These are phyloP conservation scores for Temnothorax curvispinosus DNA, from an alignment of 1,140 invertebrate species.

Conservation along the genomic window DNA sequence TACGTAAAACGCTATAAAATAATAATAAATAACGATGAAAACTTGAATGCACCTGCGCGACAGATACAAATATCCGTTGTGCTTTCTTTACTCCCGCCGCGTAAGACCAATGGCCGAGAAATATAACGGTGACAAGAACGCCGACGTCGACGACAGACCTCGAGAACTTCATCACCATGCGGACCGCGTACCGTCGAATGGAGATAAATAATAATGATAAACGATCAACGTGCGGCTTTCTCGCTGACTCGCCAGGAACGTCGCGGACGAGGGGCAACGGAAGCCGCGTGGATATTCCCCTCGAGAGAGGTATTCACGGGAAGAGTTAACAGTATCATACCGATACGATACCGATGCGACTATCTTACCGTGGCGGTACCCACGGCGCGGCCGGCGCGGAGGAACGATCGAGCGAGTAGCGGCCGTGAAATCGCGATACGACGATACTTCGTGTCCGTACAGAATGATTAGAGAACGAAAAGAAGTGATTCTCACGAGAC, in stretches of 20 bases:
- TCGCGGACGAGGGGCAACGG: constrained; percentile 49
- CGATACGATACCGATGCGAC: constrained; percentile 61
- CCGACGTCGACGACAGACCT: not conserved
- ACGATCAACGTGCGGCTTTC: constrained; percentile 38
- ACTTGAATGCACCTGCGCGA: not conserved
- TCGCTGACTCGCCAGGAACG: not conserved
- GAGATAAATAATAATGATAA: constrained; percentile 21
- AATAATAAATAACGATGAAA: not conserved
- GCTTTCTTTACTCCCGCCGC: not conserved
- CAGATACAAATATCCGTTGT: not conserved
- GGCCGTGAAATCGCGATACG: constrained; percentile 71
- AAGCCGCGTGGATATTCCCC: constrained; percentile 61
- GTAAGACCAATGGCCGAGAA: not conserved
- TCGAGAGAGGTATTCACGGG: constrained; percentile 38
- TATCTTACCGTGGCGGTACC: constrained; percentile 57
- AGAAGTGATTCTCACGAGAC: constrained; percentile 58
- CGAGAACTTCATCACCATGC: not conserved
- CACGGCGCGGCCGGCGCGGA: constrained; percentile 61
- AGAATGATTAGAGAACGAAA: constrained; percentile 66
- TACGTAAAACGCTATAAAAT: not conserved
- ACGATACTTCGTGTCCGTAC: constrained; percentile 65
- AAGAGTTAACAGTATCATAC: constrained; percentile 67
- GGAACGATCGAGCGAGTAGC: constrained; percentile 69
- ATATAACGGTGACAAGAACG: not conserved
- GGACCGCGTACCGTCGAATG: not conserved